phyloP scores from a whole-genome alignment of 2,888 invertebrate genomes.

The Gandaritis pyraliata region DNA sequence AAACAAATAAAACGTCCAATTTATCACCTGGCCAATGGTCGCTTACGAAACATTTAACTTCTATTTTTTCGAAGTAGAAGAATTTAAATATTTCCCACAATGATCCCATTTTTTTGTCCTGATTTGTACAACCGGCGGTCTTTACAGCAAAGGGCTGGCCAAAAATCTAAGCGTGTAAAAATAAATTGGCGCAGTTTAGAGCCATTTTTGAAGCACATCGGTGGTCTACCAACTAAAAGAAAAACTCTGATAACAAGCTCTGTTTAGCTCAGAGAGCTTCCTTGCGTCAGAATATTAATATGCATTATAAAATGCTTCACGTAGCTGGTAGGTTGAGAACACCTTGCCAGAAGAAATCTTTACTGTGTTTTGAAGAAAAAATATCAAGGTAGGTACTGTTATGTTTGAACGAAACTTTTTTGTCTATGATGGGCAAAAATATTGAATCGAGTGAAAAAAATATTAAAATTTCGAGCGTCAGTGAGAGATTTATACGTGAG shows the following conservation, averaged over 20 bases:
- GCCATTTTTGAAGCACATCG: constrained; percentile 24
- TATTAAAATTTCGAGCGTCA: too few relatives aligned
- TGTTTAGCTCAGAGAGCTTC: constrained; percentile 19
- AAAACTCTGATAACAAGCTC: constrained; percentile 25
- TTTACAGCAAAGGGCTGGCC: constrained; percentile 33
- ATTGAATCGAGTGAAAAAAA: too few relatives aligned
- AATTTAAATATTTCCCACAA: too few relatives aligned
- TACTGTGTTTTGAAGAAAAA: not conserved
- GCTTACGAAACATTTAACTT: too few relatives aligned
- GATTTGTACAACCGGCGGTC: constrained; percentile 26
- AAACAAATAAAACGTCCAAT: too few relatives aligned
- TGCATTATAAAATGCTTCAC: not conserved
- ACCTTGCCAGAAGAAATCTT: not conserved
- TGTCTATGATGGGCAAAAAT: too few relatives aligned
- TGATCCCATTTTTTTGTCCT: constrained; percentile 19
- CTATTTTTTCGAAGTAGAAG: too few relatives aligned
- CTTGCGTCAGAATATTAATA: constrained; percentile 10
- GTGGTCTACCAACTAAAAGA: too few relatives aligned
- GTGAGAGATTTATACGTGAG: too few relatives aligned
- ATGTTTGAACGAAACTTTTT: too few relatives aligned
- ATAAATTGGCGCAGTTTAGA: constrained; percentile 27
- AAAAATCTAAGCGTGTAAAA: constrained; percentile 40
- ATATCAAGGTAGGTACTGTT: too few relatives aligned
- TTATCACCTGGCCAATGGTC: too few relatives aligned
- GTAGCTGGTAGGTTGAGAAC: not conserved